Percentiles rank a stretch among this genome's conserved stretches.
Conservation (phyloP, 2,113 vertebrate species). For the Condylura cristata region DNA sequence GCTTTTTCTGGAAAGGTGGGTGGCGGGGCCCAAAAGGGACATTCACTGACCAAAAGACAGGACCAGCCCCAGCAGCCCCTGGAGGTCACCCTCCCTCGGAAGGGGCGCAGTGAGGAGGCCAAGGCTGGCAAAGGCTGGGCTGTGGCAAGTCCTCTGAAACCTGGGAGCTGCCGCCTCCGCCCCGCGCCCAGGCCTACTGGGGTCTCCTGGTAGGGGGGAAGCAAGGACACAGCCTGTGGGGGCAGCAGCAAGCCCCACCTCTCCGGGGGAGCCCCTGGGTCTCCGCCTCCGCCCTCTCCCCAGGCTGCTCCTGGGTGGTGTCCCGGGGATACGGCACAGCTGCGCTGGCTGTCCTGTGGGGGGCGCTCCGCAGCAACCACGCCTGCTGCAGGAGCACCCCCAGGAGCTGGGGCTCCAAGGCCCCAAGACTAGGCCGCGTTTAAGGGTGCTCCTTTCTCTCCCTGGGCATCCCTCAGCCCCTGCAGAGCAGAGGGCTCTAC, state of each 20-base stretch:
- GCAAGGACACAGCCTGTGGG: not conserved
- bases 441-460: not conserved
- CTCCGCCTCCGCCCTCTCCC: not conserved
- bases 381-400: not conserved
- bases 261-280: not conserved
- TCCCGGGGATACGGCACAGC: not conserved
- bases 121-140: not conserved
- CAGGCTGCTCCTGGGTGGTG: too few relatives aligned
- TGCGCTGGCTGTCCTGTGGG: not conserved
- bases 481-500: not conserved
- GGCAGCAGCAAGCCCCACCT: not conserved
- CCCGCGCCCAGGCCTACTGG: not conserved
- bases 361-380: not conserved
- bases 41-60: not conserved
- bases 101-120: not conserved
- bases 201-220: not conserved
- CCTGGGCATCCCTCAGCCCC: not conserved
- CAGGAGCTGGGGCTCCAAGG: not conserved
- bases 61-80: not conserved
- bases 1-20: not conserved
- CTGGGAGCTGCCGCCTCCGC: not conserved
- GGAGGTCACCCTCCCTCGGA: not conserved
- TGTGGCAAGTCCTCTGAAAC: not conserved
- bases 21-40: not conserved
- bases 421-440: not conserved